Conservation (phyloP, 2,797 vertebrate species). For the Buphagus erythrorhynchus region DNA sequence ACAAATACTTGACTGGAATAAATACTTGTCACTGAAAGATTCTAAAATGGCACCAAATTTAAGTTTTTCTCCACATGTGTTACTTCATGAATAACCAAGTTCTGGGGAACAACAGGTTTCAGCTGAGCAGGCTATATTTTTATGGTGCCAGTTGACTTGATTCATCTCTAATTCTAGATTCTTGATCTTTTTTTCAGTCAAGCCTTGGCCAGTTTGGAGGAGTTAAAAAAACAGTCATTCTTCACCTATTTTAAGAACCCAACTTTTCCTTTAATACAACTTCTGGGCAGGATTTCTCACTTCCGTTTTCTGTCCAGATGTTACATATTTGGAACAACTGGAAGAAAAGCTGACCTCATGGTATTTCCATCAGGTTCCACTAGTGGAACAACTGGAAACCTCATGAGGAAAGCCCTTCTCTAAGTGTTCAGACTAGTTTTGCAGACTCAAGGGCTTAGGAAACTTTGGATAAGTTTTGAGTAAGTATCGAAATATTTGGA, state of each 20-base stretch:
- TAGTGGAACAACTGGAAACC: conserved; percentile 64
- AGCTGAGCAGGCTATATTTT: neutral
- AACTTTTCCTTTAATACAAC: conserved; percentile 38
- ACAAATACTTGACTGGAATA: neutral
- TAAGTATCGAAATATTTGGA: conserved; percentile 54
- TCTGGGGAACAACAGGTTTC: neutral
- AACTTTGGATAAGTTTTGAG: conserved; percentile 61
- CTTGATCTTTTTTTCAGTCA: neutral
- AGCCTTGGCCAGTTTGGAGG: neutral
- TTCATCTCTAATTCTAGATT: neutral
- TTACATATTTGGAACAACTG: conserved; percentile 57
- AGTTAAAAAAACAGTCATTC: neutral
- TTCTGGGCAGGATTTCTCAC: conserved; percentile 45
- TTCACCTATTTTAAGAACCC: conserved; percentile 46
- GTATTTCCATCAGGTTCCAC: conserved; percentile 68
- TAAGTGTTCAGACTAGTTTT: conserved; percentile 48
- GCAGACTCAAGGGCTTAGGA: conserved; percentile 55
- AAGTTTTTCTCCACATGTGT: neutral
- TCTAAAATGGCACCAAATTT: neutral
- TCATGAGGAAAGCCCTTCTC: conserved; percentile 65
- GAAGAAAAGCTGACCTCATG: conserved; percentile 70
- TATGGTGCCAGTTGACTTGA: neutral
- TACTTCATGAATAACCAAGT: neutral
- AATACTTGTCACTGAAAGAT: neutral
- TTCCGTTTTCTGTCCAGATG: conserved; percentile 70